Evolutionary conservation across 2,888 invertebrate species (phyloP), one percentile per base, ranked within the genome.

Genomic region (Oxyscelio sp.): DNA sequence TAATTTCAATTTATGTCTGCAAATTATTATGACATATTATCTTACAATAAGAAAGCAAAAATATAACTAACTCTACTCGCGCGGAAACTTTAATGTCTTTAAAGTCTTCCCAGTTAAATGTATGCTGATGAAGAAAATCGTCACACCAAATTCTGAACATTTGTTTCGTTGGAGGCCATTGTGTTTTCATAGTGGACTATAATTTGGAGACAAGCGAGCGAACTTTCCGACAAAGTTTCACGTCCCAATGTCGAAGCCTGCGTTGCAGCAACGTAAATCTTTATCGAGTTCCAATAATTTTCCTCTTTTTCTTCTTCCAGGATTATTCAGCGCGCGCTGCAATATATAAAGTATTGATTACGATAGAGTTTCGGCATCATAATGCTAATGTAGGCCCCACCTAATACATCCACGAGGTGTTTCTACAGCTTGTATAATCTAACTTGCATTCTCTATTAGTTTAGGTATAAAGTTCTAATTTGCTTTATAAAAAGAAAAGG

Each of bases 341-440:
- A 65, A 74, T 74, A 65, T 65, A 74, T 74, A 65, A 74, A 74
- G 63, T 74, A 74, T 74, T 74, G 74, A 74, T 74, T 74, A 50
- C 61, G 17, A 73, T 52, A 61, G 73, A 73, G 70, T 40, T n/a
- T n/a, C n/a, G n/a, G n/a, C n/a, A n/a, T n/a, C n/a, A n/a, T n/a
- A n/a, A n/a, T n/a, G n/a, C n/a, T n/a, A n/a, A n/a, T n/a, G n/a
- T n/a, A n/a, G n/a, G n/a, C n/a, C n/a, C n/a, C n/a, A n/a, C n/a
- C n/a, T n/a, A n/a, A n/a, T n/a, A n/a, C n/a, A n/a, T n/a, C n/a
- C n/a, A n/a, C n/a, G n/a, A n/a, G n/a, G n/a, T n/a, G n/a, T n/a
- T n/a, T n/a, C n/a, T n/a, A n/a, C n/a, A n/a, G n/a, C n/a, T n/a
- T n/a, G n/a, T n/a, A n/a, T n/a, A n/a, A n/a, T n/a, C n/a, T n/a